Conservation (phyloP, 2,888 invertebrate genomes). For the Nematopogon swammerdamellus region DNA sequence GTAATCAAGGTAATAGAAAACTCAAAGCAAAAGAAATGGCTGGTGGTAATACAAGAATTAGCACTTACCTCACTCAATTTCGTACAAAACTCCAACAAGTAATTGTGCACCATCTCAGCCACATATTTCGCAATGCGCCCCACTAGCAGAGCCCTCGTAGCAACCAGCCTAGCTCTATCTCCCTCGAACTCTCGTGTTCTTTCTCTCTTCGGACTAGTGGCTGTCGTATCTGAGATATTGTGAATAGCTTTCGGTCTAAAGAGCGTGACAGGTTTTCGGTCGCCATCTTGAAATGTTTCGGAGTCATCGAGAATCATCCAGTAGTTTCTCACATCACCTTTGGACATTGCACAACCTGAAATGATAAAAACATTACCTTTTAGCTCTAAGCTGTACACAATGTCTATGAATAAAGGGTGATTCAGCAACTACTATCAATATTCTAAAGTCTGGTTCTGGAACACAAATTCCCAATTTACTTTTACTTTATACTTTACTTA, state of each 20-base stretch:
- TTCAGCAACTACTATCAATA: too few relatives aligned
- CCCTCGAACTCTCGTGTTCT: constrained; percentile 8
- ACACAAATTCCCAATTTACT: too few relatives aligned
- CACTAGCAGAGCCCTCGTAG: constrained; percentile 30
- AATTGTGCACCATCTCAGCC: constrained; percentile 42
- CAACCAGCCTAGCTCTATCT: constrained; percentile 24
- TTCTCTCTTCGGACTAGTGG: background rate
- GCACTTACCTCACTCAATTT: constrained; percentile 43
- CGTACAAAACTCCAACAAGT: constrained; percentile 47
- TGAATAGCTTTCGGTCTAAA: background rate
- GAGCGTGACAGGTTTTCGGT: constrained; percentile 12
- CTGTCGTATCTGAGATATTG: background rate
- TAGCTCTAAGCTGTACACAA: too few relatives aligned
- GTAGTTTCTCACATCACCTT: constrained; percentile 34
- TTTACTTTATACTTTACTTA: too few relatives aligned
- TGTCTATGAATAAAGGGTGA: too few relatives aligned
- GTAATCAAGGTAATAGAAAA: too few relatives aligned
- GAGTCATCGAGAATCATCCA: constrained; percentile 31
- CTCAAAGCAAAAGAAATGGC: too few relatives aligned
- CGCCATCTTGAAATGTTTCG: constrained; percentile 18
- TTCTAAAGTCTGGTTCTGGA: too few relatives aligned
- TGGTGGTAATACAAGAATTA: too few relatives aligned
- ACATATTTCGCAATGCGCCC: constrained; percentile 41
- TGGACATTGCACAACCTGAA: constrained; percentile 27
- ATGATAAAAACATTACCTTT: too few relatives aligned